A percentile compares a stretch with the other conserved stretches of the same genome.
Conservation (phyloP, 2,113 vertebrate species). For the Cyprinodon tularosa region DNA sequence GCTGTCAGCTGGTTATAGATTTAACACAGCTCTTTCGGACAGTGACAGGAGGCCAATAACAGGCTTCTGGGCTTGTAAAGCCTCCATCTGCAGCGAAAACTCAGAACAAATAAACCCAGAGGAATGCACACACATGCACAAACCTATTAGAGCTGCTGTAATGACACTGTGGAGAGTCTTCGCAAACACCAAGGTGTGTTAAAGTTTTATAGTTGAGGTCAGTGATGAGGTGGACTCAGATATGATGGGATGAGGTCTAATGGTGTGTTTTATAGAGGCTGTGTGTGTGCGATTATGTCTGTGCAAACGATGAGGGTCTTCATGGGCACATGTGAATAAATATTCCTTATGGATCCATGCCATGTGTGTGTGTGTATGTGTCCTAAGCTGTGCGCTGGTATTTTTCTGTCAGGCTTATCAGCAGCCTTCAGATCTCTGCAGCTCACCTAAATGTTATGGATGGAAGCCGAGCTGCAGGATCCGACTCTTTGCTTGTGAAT, state of each 20-base stretch:
- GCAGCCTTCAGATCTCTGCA: slow-evolving; percentile 42
- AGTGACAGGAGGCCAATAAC: slow-evolving; percentile 72
- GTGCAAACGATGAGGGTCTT: slow-evolving; percentile 23
- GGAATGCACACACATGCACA: slow-evolving; percentile 54
- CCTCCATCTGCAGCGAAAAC: slow-evolving; percentile 75
- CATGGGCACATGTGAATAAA: slow-evolving; percentile 26
- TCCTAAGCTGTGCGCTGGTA: slow-evolving; percentile 20
- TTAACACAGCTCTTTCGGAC: slow-evolving; percentile 71
- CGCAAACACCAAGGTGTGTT: slow-evolving; percentile 65
- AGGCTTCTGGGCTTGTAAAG: slow-evolving; percentile 71
- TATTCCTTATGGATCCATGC: slow-evolving; percentile 27
- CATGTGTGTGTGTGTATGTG: slow-evolving; percentile 26
- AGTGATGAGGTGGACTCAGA: slow-evolving; percentile 73
- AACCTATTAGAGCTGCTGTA: slow-evolving; percentile 69
- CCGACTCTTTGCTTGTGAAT: slow-evolving; percentile 31
- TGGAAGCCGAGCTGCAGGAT: slow-evolving; percentile 13
- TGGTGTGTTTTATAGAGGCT: slow-evolving; percentile 66
- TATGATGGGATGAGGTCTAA: slow-evolving; percentile 75
- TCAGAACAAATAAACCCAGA: slow-evolving; percentile 71
- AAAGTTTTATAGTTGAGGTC: slow-evolving; percentile 73
- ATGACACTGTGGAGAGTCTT: slow-evolving; percentile 66
- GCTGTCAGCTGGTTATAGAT: slow-evolving; percentile 73
- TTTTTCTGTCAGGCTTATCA: slow-evolving; percentile 44
- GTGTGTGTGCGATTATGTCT: slow-evolving; percentile 47
- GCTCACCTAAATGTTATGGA: slow-evolving; percentile 56